Evolutionary conservation across 1,140 invertebrate genomes (phyloP), one percentile per base, ranked within the genome.

Genomic region (Listronotus bonariensis): DNA sequence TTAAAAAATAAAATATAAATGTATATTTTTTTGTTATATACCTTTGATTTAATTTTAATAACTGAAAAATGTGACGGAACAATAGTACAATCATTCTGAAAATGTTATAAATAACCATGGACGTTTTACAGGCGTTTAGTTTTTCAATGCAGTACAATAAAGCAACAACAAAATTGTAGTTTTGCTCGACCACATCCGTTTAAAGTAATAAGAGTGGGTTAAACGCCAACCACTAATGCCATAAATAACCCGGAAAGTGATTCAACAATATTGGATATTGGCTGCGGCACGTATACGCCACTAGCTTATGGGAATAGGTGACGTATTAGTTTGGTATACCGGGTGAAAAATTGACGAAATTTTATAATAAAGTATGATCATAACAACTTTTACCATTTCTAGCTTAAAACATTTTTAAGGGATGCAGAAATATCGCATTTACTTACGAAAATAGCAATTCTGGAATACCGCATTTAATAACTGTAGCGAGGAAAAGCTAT

Each of bases 131-230:
- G 42, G 42, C 49, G 34, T 52, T 52, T 20, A 52, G 15, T 48
- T 48, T 48, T 48, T 31, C 26, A 48, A 17, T 48, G 15, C 10
- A 15, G 18, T 36, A 36, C 4, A 36, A 52, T 52, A 17, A 52
- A 52, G 46, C 49, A 52, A 12, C 49, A 12, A 36, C 14, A 52
- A 20, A 52, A 52, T 31, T 52, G 18, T 31, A 52, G 49, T 20
- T 52, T 31, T 11, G 49, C 18, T 14, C 49, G 49, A 52, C 49
- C 18, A 52, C 49, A 52, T 52, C 49, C 49, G 49, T 52, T 52
- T 52, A 52, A 52, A 52, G 49, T 26, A 52, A 52, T 52, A 52
- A 52, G 49, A 52, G 49, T 52, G 49, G 49, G 49, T 52, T 52
- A 52, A 52, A 52, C 34, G n/a, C 12, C 49, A 18, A 52, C 49